These are phyloP conservation scores for Protodeltote pygarga DNA, from an alignment of 2,888 invertebrate species.

Conservation along the genomic window DNA sequence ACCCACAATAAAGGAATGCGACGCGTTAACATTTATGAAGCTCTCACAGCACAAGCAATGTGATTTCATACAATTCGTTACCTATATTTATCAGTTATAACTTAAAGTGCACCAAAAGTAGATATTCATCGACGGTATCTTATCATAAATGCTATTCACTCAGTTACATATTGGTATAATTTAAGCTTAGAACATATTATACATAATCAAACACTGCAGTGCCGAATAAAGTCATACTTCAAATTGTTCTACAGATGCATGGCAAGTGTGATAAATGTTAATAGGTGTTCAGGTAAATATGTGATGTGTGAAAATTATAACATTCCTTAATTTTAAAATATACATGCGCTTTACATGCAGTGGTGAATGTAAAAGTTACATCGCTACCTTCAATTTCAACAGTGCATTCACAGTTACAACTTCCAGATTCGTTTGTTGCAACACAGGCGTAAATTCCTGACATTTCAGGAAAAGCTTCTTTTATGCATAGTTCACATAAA, in stretches of 20 bases:
- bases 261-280: constrained; percentile 61
- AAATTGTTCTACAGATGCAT: constrained; percentile 76
- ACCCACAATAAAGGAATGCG: constrained; percentile 29
- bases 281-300: constrained; percentile 35
- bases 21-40: constrained; percentile 54
- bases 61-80: background rate
- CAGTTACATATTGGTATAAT: constrained; percentile 12
- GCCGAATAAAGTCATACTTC: constrained; percentile 36
- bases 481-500: constrained; percentile 92
- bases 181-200: constrained; percentile 23
- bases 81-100: background rate
- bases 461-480: constrained; percentile 96
- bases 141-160: background rate
- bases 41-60: constrained; percentile 46
- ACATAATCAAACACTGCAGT: constrained; percentile 10
- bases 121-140: background rate
- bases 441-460: constrained; percentile 94
- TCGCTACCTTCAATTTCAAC: constrained; percentile 93
- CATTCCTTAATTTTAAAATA: constrained; percentile 31
- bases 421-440: constrained; percentile 94
- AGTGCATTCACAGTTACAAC: constrained; percentile 91
- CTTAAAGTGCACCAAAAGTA: background rate
- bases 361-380: constrained; percentile 57
- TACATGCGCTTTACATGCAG: constrained; percentile 66
- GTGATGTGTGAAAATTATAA: constrained; percentile 43